Evolutionary conservation across 2,888 invertebrate genomes (phyloP), one percentile per base, ranked within the genome.

Genomic region (Heliconius cydno): DNA sequence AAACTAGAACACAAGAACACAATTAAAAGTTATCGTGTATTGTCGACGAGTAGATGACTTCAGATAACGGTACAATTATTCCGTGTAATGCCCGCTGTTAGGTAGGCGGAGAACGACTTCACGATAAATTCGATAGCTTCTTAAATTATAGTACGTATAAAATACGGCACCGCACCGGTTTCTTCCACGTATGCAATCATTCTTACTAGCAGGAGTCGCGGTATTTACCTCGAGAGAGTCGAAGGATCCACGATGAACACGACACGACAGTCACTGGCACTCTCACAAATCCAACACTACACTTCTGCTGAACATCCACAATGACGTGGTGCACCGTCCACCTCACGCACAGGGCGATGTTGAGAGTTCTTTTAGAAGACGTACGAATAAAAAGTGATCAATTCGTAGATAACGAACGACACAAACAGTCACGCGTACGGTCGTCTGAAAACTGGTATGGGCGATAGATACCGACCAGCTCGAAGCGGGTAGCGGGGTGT

Each of bases 181-280:
- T 85, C 88, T 89, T 90, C 91, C 91, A 93, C 92, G 92, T 93
- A 92, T 90, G 90, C 91, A 89, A 90, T 90, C 87, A 89, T 86
- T 90, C 88, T 89, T 86, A 86, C 86, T 84, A 88, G 91, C 88
- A 92, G 75, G 65, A 75, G 91, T 90, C 89, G 90, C 90, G 88
- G 88, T 89, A 91, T 91, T 92, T 93, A 93, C 93, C 93, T 94
- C 90, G 90, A 90, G 89, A 92, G 92, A 91, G 89, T 88, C 90
- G 88, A 90, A 91, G 91, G 91, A 92, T 91, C 91, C 90, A 92
- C 92, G 76, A 81, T 81, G 84, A 83, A 91, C 91, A 91, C 92
- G 90, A 89, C 90, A 91, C 91, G 89, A 88, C 89, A 91, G 91
- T 86, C 88, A 89, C 90, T 89, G 90, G 87, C 92, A 93, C 92